These are phyloP conservation scores for Neoarius graeffei DNA, from an alignment of 2,113 vertebrate species.

Conservation along the genomic window DNA sequence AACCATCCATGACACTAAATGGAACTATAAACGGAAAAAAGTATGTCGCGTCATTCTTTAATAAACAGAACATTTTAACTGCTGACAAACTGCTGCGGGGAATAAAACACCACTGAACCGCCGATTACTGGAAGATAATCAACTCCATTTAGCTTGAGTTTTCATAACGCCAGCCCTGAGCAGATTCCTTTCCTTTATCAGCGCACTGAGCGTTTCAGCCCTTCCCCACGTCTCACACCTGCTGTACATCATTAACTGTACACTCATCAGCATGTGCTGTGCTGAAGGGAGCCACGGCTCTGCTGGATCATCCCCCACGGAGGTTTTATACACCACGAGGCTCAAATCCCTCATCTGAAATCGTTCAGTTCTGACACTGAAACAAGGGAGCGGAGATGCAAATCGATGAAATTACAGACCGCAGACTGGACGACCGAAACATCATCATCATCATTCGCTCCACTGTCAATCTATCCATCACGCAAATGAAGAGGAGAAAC, in stretches of 20 bases:
- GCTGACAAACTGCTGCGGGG: background rate
- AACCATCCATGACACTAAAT: background rate
- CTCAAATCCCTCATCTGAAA: slow-evolving; percentile 12
- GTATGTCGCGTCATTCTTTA: background rate
- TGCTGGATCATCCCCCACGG: background rate
- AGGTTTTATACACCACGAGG: background rate
- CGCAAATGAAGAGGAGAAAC: slow-evolving; percentile 27
- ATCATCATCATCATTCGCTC: slow-evolving; percentile 11
- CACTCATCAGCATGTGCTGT: background rate
- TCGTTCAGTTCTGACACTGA: background rate
- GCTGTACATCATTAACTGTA: background rate
- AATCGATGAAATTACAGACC: slow-evolving; percentile 33
- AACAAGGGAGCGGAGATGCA: background rate
- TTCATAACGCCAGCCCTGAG: background rate
- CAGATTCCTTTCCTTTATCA: background rate
- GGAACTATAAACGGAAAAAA: background rate
- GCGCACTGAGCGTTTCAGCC: background rate
- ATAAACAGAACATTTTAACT: background rate
- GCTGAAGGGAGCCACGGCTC: background rate
- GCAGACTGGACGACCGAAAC: slow-evolving; percentile 4
- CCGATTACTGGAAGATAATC: background rate
- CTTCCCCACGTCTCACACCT: background rate
- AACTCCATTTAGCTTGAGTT: background rate
- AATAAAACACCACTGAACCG: background rate
- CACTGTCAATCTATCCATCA: slow-evolving; percentile 25